Base-by-base conservation (phyloP, 1,140 invertebrate genomes). In the Drosophila sp. region DNA sequence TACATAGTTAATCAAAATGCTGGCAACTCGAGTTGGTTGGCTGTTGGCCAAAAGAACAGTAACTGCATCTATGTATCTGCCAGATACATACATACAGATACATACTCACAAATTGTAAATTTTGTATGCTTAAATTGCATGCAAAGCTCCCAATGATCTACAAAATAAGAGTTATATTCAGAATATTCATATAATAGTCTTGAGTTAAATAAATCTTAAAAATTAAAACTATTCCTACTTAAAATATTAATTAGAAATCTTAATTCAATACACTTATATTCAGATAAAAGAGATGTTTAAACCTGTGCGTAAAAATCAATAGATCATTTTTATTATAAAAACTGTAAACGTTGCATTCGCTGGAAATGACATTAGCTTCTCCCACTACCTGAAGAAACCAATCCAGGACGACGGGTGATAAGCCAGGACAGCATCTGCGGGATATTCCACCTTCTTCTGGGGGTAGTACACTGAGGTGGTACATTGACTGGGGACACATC, bases 1-100 rank as follows among this genome's bases (percentile, higher is more conserved):
- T 9, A 38, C 11, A 50, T n/a, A 41, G 9, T 48, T 76, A 76
- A 76, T 76, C 73, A 46, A 48, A 59, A 61, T 59, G 54, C 32
- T 61, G 54, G 45, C 70, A 57, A 41, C 48, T 54, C 46, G 34
- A 61, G 50, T 46, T 58, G 63, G 63, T 67, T 67, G 64, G 46
- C 63, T 48, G 61, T 63, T 54, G 40, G 46, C 57, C 65, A 69
- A 57, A 50, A 38, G 18, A 38, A 3, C 13, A 46, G 14, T 8
- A 29, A 4, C 1, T 21, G 34, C 14, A 13, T n/a, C n/a, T 25
- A 27, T 51, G n/a, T 40, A 27, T 46, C 21, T 50, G 51, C 2
- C 25, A 48, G 46, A 48, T 53, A 53, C 32, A 53, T 29, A 53
- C n/a, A n/a, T n/a, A n/a, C n/a, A n/a, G n/a, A n/a, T n/a, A n/a